Conservation (phyloP, 2,888 invertebrate species). For the Rotaria macrura region DNA sequence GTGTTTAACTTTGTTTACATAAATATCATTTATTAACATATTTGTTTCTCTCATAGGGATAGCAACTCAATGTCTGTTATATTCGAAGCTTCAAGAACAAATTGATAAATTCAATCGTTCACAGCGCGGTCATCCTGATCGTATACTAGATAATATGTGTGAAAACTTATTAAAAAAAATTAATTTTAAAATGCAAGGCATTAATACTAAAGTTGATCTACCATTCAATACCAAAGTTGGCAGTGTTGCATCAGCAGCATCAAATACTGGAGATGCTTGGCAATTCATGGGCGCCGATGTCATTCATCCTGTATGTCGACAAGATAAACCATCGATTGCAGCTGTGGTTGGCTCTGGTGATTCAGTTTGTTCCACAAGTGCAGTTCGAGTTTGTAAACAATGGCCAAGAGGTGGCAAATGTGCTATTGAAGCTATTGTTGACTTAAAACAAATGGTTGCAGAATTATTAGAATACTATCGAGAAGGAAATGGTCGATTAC, state of each 20-base stretch:
- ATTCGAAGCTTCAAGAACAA: neutral
- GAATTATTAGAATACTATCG: slow-evolving; percentile 18
- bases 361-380: neutral
- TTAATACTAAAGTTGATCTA: neutral
- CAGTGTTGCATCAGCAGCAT: neutral
- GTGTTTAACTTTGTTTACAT: neutral
- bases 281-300: slow-evolving; percentile 7
- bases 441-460: neutral
- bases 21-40: neutral
- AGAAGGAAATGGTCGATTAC: neutral
- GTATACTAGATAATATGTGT: neutral
- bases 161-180: slow-evolving; percentile 6
- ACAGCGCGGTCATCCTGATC: neutral
- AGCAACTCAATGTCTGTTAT: neutral
- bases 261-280: neutral
- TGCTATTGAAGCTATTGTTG: neutral
- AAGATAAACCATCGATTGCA: neutral
- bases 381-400: slow-evolving; percentile 11
- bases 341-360: slow-evolving; percentile 12
- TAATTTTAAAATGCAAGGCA: neutral
- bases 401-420: neutral
- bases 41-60: neutral
- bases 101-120: neutral
- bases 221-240: neutral
- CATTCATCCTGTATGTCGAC: neutral